Conservation (phyloP, 2,888 invertebrate species). For the Hoplodrina ambigua region DNA sequence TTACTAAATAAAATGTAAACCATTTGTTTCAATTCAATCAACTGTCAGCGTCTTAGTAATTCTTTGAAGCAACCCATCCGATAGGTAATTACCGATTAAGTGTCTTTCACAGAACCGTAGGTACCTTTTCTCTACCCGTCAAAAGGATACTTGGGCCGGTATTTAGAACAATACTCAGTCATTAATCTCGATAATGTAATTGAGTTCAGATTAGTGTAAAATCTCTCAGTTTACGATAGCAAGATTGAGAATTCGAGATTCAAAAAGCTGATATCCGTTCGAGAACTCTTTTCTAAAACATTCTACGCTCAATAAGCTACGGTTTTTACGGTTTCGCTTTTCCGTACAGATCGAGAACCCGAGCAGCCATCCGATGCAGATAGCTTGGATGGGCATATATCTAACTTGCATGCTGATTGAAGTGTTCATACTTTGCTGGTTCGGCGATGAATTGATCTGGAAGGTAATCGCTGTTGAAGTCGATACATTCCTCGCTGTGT, state of each 20-base stretch:
- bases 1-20: not conserved
- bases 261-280: slow-evolving; percentile 7
- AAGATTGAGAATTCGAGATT: slow-evolving; percentile 13
- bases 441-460: slow-evolving; percentile 87
- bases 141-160: slow-evolving; percentile 4
- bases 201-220: slow-evolving; percentile 14
- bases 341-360: slow-evolving; percentile 85
- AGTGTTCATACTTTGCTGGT: slow-evolving; percentile 89
- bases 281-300: slow-evolving; percentile 14
- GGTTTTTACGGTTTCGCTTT: slow-evolving; percentile 50
- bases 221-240: slow-evolving; percentile 16
- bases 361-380: slow-evolving; percentile 85
- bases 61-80: not conserved
- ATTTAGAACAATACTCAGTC: slow-evolving; percentile 35
- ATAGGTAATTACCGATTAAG: slow-evolving; percentile 19
- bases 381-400: slow-evolving; percentile 88
- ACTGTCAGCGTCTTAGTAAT: not conserved
- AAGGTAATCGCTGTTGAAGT: slow-evolving; percentile 73
- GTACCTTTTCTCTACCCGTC: slow-evolving; percentile 21
- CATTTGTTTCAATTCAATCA: not conserved
- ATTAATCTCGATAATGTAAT: slow-evolving; percentile 35
- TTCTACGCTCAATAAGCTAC: slow-evolving; percentile 25
- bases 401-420: slow-evolving; percentile 88
- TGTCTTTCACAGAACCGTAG: slow-evolving; percentile 20
- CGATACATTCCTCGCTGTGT: slow-evolving; percentile 47